Conservation (phyloP, 1,140 invertebrate genomes). For the Patella vulgata region DNA sequence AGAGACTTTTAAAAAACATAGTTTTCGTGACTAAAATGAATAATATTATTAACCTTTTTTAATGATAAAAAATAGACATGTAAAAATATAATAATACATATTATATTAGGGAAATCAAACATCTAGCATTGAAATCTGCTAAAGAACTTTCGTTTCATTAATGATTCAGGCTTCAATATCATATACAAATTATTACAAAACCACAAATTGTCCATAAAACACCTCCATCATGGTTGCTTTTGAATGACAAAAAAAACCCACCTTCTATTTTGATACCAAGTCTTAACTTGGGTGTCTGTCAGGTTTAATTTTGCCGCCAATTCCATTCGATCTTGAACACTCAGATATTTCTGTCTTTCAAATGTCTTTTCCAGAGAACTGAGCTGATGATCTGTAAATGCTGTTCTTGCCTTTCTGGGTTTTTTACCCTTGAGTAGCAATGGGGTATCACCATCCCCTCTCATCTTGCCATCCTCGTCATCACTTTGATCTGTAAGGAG, state of each 20-base stretch:
- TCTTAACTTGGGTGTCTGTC: constrained; percentile 98
- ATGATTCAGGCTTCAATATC: no score
- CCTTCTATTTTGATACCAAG: constrained; percentile 99
- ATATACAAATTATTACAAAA: no score
- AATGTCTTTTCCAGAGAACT: constrained; percentile 96
- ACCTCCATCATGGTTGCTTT: no score
- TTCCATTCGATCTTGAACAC: constrained; percentile 98
- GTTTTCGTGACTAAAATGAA: no score
- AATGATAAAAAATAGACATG: no score
- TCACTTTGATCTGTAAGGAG: constrained; percentile 6
- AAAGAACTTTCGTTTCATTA: no score
- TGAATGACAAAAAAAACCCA: constrained; percentile 67
- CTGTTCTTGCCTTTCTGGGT: constrained; percentile 95
- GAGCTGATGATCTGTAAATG: constrained; percentile 98
- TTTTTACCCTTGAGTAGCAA: constrained; percentile 77
- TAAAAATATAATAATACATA: no score
- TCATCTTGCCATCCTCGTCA: neutral
- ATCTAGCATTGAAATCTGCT: no score
- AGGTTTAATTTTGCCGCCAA: constrained; percentile 93
- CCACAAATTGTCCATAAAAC: no score
- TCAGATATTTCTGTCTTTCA: constrained; percentile 97
- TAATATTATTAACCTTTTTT: no score
- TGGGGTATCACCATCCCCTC: neutral
- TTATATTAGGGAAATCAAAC: no score
- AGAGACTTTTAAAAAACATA: no score